Percentiles rank a stretch among this genome's conserved stretches.
phyloP scores from a whole-genome alignment of 2,113 vertebrate species.

The Aythya baeri region DNA sequence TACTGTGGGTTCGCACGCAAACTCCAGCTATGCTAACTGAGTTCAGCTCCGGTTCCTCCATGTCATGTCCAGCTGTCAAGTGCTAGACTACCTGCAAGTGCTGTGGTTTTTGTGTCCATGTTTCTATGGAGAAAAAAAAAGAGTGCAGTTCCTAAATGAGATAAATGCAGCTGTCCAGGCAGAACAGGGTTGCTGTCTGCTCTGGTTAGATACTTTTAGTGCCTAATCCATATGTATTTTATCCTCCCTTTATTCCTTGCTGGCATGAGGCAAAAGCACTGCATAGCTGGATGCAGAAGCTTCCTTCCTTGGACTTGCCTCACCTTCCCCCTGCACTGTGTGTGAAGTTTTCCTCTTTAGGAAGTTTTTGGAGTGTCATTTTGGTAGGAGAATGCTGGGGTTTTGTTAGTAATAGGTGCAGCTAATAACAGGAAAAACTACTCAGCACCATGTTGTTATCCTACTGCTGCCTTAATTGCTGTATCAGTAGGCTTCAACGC shows the following conservation, averaged over 20 bases:
- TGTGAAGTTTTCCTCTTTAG: not conserved
- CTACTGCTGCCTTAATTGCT: not conserved
- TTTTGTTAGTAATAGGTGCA: not conserved
- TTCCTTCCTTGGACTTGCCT: not conserved
- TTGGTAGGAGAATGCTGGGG: not conserved
- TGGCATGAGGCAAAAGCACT: not conserved
- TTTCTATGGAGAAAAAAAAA: not conserved
- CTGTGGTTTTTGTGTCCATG: accelerated
- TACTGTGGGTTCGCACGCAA: not conserved
- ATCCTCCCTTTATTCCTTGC: not conserved
- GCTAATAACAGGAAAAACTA: not conserved
- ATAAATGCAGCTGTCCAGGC: not conserved
- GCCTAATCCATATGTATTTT: not conserved
- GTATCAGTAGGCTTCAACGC: not conserved
- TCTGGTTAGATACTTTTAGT: not conserved
- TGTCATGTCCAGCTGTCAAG: accelerated
- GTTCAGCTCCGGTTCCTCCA: not conserved
- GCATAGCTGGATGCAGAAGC: not conserved
- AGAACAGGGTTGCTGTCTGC: not conserved
- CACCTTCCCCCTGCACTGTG: not conserved
- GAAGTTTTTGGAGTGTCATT: not conserved
- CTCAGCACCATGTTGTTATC: constrained; percentile 8
- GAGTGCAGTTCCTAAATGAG: not conserved
- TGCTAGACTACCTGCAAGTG: not conserved
- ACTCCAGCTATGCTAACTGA: not conserved